Evolutionary conservation across 2,113 vertebrate species (phyloP), one percentile per base, ranked within the genome.

Genomic region (Xenopus laevis): DNA sequence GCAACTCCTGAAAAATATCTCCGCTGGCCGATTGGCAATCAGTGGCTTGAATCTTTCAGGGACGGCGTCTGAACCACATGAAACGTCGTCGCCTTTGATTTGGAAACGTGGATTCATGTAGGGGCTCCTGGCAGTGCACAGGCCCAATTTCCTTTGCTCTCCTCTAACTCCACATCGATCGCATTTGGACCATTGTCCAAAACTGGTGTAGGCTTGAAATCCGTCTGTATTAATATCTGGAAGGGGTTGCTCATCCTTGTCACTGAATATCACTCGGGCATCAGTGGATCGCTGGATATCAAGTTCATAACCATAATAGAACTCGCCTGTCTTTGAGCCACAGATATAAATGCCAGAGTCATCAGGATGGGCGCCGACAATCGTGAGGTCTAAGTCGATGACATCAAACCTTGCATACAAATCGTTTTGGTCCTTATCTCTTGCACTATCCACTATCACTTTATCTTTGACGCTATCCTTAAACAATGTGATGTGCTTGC

Each of bases 271-370:
- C 63, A 92, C 84, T 0, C 33, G 30, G 68, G 90, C 79, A 0
- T n/a, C n/a, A 4, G 50, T 10, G 13, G 50, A 82, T 64, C 91
- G 83, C 85, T 98, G 97, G 68, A 98, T 78, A 3, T 99, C 97
- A 80, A 99, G 84, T 0, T 97, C 92, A 0, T 95, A 96, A 71
- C 86, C 93, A 0, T 94, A 96, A 74, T 95, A 98, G 86, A 89
- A 96, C 69, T 96, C 88, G 0, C 87, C 90, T 0, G 78, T 66
- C 45, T 79, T 40, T 0, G 92, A 91, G 67, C 95, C 95, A 0
- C 96, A 99, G 17, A 98, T 83, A 66, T 97, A 99, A 72, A 95
- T 58, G 0, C 96, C 96, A 0, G 95, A 92, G 79, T 98, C 95
- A 0, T 57, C 57, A 0, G 74, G 79, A 74, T 86, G 91, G 0